Evolutionary conservation across 2,797 vertebrate genomes (phyloP).

Genomic region (Meda fulgida): DNA sequence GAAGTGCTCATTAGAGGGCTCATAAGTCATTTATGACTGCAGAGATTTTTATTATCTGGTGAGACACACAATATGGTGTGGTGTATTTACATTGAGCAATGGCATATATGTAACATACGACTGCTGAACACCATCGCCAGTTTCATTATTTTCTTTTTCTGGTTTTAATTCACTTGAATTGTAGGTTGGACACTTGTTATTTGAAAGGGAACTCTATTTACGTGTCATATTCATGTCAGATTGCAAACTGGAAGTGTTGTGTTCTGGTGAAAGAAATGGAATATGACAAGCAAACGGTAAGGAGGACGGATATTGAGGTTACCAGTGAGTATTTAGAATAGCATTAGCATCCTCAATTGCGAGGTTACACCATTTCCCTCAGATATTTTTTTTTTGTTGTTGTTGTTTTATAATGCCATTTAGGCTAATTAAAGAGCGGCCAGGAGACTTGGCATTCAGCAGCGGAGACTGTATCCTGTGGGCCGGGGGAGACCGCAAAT

Average conservation of each 20-base stretch:
- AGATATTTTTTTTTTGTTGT: slow-evolving; percentile 30
- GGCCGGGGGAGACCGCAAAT: slow-evolving; percentile 81
- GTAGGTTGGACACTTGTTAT: slow-evolving; percentile 31
- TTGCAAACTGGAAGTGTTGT: slow-evolving; percentile 41
- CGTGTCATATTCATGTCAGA: slow-evolving; percentile 32
- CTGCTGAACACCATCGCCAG: background rate
- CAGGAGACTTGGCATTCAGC: slow-evolving; percentile 69
- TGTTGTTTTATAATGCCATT: slow-evolving; percentile 66
- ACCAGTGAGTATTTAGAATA: slow-evolving; percentile 55
- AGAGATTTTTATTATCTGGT: slow-evolving; percentile 50
- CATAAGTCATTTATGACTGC: slow-evolving; percentile 55
- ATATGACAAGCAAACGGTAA: slow-evolving; percentile 46
- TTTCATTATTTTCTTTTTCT: slow-evolving; percentile 18
- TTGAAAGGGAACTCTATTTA: slow-evolving; percentile 20
- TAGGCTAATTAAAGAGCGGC: slow-evolving; percentile 66
- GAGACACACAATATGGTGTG: slow-evolving; percentile 39
- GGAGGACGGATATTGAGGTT: slow-evolving; percentile 43
- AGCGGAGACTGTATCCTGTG: slow-evolving; percentile 69
- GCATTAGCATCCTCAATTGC: slow-evolving; percentile 48
- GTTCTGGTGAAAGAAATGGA: slow-evolving; percentile 46
- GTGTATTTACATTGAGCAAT: slow-evolving; percentile 19
- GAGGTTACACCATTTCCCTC: slow-evolving; percentile 58
- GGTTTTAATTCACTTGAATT: slow-evolving; percentile 36
- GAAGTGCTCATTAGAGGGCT: slow-evolving; percentile 59
- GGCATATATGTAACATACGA: background rate